Evolutionary conservation across 2,888 invertebrate species (phyloP), one percentile per base, ranked within the genome.

Genomic region (Dorcus hopei): DNA sequence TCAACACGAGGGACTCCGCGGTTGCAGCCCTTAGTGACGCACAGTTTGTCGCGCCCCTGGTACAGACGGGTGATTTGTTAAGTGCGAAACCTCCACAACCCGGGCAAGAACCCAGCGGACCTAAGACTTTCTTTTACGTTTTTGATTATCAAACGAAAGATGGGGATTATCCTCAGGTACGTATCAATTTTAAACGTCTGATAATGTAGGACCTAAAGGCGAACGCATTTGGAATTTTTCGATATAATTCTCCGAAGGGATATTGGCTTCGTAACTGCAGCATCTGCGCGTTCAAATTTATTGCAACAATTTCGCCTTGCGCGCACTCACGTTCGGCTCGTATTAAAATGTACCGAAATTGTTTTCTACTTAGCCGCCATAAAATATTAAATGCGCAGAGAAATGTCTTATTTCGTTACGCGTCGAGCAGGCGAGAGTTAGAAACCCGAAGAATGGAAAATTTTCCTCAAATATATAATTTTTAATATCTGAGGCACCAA

Each of bases 1-100:
- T 92, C 68, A 93, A 92, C 73, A 91, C 92, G 6, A 83, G 93
- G 62, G 94, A 95, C 74, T 90, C 93, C 9, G 91, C 95, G 3
- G 88, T 97, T 59, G 91, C 95, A 42, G 93, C 97, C 5, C 80
- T 98, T 43, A 95, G 95, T 63, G 96, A 97, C 77, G 95, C 95
- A 1, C 93, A 95, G 75, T 95, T 93, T 74, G 93, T 95, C 39
- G 95, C 96, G 0, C 97, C 96, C 0, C 77, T 95, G 42, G 89
- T 95, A 14, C 88, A 92, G 76, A 89, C 92, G 5, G 93, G 91
- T 0, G 93, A 93, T 73, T 81, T 92, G 54, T 82, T 91, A 66
- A 90, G 89, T 67, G 87, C 85, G 7, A 87, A 86, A 42, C 85
- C 87, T 2, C 85, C 86, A 53, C 83, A 86, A 9, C 78, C 82